These are phyloP conservation scores for Malaclemys terrapin DNA, from an alignment of 2,113 vertebrate genomes.

Conservation along the genomic window DNA sequence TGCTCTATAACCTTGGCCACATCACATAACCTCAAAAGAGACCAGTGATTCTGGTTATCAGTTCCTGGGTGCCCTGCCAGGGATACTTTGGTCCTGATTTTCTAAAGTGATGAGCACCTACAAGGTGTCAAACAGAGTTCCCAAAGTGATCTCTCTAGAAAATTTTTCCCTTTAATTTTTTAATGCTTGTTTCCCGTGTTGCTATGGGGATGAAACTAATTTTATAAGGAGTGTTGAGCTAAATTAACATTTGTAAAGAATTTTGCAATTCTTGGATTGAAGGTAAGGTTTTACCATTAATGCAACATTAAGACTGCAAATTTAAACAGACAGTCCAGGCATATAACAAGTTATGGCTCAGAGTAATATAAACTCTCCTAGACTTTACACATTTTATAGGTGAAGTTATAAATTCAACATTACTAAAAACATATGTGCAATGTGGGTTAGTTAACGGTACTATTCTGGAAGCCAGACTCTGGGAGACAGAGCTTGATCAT, in stretches of 20 bases:
- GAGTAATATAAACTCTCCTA: not conserved
- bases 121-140: rapidly evolving
- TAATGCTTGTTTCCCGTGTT: not conserved
- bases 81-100: rapidly evolving
- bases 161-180: rapidly evolving
- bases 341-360: not conserved
- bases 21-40: not conserved
- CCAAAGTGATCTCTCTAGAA: rapidly evolving
- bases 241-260: not conserved
- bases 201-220: not conserved
- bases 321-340: not conserved
- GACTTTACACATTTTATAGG: not conserved
- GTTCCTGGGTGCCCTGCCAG: not conserved
- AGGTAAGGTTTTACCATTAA: not conserved
- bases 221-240: not conserved
- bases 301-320: not conserved
- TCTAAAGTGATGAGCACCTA: not conserved
- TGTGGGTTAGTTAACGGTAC: not conserved
- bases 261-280: not conserved
- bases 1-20: not conserved
- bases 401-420: not conserved
- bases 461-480: not conserved
- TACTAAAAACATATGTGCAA: not conserved
- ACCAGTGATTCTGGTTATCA: not conserved
- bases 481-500: not conserved